These are phyloP conservation scores for Drosophila melanogaster DNA, from an alignment of 1,140 invertebrate genomes.

Conservation along the genomic window Release_6_plus_ISO1_MT NT_033779.5:13619501-13620000, in stretches of 20 bases:
- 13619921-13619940: too few relatives aligned
- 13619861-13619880: too few relatives aligned
- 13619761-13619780: constrained; percentile 44
- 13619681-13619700: not conserved
- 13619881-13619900: not conserved
- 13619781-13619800: constrained; percentile 16
- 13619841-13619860: not conserved
- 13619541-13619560: constrained; percentile 51
- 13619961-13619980: too few relatives aligned
- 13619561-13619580: constrained; percentile 45
- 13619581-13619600: not conserved
- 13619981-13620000: too few relatives aligned
- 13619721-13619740: constrained; percentile 3
- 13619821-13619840: not conserved
- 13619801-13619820: not conserved
- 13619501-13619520: constrained; percentile 1
- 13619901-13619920: too few relatives aligned
- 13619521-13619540: constrained; percentile 65
- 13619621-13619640: constrained; percentile 57
- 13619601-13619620: constrained; percentile 28
- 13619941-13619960: too few relatives aligned
- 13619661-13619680: constrained; percentile 35
- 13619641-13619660: constrained; percentile 32
- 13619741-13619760: constrained; percentile 41
- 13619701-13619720: not conserved